A percentile compares a stretch with the other conserved stretches of the same genome.
Evolutionary conservation across 64 coral and sea anemone species (phyloP).

Genomic region (Pachyseris speciosa): DNA sequence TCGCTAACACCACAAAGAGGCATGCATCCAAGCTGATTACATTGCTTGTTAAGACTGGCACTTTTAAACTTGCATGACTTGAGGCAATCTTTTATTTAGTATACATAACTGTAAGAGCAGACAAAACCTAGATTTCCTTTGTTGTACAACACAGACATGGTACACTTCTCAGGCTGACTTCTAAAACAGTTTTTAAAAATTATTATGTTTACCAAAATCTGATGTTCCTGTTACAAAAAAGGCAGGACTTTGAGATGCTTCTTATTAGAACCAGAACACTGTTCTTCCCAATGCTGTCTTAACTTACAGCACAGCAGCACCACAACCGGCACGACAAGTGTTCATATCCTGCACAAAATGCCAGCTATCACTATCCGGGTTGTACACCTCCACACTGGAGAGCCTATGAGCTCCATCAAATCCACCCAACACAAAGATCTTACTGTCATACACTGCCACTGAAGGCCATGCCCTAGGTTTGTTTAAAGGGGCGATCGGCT

Average conservation of each 20-base stretch:
- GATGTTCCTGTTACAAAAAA: not conserved
- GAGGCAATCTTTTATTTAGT: too few relatives aligned
- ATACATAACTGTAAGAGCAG: too few relatives aligned
- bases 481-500: conserved; percentile 86
- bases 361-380: conserved; percentile 87
- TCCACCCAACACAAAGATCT: conserved; percentile 96
- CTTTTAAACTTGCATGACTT: not conserved
- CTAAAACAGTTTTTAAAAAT: too few relatives aligned
- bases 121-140: too few relatives aligned
- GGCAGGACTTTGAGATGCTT: not conserved
- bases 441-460: conserved; percentile 90
- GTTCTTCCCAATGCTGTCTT: not conserved
- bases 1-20: not conserved
- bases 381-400: conserved; percentile 90
- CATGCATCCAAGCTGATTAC: not conserved
- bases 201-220: not conserved
- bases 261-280: not conserved
- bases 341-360: conserved; percentile 92
- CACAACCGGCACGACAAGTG: conserved; percentile 87
- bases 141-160: too few relatives aligned
- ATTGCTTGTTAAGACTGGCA: not conserved
- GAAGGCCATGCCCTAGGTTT: conserved; percentile 95
- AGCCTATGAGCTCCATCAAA: conserved; percentile 98
- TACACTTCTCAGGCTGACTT: not conserved
- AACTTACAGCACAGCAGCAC: conserved; percentile 85